Conservation (phyloP, 1,140 invertebrate genomes). For the Bombyx mori region DNA sequence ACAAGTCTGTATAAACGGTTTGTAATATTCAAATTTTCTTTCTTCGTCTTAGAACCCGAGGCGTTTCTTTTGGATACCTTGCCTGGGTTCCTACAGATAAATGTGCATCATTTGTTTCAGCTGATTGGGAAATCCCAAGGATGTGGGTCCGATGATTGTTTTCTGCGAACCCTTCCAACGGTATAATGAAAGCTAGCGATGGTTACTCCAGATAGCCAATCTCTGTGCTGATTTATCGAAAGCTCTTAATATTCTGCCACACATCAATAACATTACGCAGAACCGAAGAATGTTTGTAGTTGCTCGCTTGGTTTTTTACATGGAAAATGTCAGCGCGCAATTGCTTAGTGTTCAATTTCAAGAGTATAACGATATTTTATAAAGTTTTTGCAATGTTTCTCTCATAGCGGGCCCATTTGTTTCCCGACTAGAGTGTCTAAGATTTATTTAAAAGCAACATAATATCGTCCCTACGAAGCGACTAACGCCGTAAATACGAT, state of each 20-base stretch:
- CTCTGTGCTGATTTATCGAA: constrained; percentile 19
- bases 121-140: constrained; percentile 49
- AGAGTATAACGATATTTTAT: constrained; percentile 52
- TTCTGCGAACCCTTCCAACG: constrained; percentile 41
- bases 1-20: too few species aligned
- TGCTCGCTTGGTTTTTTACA: not conserved
- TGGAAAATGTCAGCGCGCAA: not conserved
- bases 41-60: too few species aligned
- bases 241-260: not conserved
- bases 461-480: constrained; percentile 53
- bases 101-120: constrained; percentile 49
- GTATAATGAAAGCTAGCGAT: constrained; percentile 29
- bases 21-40: too few species aligned
- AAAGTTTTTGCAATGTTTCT: constrained; percentile 60
- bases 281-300: not conserved
- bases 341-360: constrained; percentile 22
- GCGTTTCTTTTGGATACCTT: too few species aligned
- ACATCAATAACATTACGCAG: not conserved
- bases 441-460: constrained; percentile 60
- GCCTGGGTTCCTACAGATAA: constrained; percentile 22
- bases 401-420: constrained; percentile 48
- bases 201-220: constrained; percentile 22
- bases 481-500: constrained; percentile 35
- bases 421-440: constrained; percentile 35
- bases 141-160: constrained; percentile 53